Evolutionary conservation across 1,140 invertebrate genomes (phyloP).

Genomic region (Anoplolepis gracilipes): DNA sequence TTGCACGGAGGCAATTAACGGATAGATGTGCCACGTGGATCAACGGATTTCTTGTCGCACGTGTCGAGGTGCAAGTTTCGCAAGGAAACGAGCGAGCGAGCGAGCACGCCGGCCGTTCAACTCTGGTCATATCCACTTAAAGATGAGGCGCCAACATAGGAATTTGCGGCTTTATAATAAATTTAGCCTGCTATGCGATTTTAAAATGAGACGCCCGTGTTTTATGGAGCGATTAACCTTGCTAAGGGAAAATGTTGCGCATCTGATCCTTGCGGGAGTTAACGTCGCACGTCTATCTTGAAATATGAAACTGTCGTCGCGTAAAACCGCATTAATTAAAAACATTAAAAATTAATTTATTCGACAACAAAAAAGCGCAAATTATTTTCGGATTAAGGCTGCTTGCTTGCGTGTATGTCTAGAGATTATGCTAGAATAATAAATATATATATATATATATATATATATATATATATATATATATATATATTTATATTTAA

Average conservation of each 20-base stretch:
- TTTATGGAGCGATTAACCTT: conserved; percentile 51
- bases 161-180: conserved; percentile 51
- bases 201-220: conserved; percentile 53
- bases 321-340: conserved; percentile 21
- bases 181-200: conserved; percentile 44
- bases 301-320: neutral
- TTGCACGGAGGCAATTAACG: conserved; percentile 54
- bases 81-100: too few relatives aligned
- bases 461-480: too few relatives aligned
- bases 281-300: neutral
- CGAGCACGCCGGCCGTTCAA: conserved; percentile 23
- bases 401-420: too few relatives aligned
- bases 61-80: conserved; percentile 35
- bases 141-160: conserved; percentile 6
- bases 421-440: too few relatives aligned
- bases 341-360: too few relatives aligned
- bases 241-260: neutral
- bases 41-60: conserved; percentile 48
- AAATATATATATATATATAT: too few relatives aligned
- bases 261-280: neutral
- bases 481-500: conserved; percentile 5
- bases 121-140: conserved; percentile 45
- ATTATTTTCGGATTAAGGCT: too few relatives aligned
- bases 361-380: too few relatives aligned
- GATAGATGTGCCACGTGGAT: conserved; percentile 26